Evolutionary conservation across 2,113 vertebrate species (phyloP).

Genomic region (Illadopsis cleaveri): DNA sequence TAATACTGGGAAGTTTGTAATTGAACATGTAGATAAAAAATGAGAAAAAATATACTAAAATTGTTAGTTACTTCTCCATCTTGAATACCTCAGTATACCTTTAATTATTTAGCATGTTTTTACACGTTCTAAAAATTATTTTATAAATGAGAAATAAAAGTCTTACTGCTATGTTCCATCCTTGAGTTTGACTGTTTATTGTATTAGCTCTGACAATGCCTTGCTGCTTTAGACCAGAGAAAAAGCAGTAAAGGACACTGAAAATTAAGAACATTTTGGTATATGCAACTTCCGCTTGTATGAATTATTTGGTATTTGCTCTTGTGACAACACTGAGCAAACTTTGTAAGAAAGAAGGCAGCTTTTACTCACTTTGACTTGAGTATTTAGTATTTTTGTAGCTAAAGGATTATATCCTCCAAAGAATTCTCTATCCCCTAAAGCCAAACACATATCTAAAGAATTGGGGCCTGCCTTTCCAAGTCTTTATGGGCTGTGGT

Average conservation of each 20-base stretch:
- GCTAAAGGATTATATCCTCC: neutral
- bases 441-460: neutral
- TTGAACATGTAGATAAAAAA: neutral
- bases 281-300: neutral
- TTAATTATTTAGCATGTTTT: neutral
- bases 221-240: neutral
- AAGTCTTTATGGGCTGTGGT: neutral
- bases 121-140: neutral
- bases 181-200: neutral
- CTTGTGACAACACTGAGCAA: neutral
- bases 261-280: neutral
- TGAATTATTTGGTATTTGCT: neutral
- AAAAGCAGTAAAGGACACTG: neutral
- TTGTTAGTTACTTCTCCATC: neutral
- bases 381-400: neutral
- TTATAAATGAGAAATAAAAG: neutral
- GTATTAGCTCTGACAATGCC: neutral
- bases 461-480: neutral
- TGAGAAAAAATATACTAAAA: neutral
- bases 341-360: neutral
- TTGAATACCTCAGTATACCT: neutral
- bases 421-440: neutral
- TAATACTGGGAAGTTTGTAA: neutral
- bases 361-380: neutral
- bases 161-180: neutral